A percentile compares a stretch with the other conserved stretches of the same genome.
These are phyloP conservation scores for Microcaecilia unicolor DNA, from an alignment of 2,797 vertebrate genomes.

Conservation along the genomic window DNA sequence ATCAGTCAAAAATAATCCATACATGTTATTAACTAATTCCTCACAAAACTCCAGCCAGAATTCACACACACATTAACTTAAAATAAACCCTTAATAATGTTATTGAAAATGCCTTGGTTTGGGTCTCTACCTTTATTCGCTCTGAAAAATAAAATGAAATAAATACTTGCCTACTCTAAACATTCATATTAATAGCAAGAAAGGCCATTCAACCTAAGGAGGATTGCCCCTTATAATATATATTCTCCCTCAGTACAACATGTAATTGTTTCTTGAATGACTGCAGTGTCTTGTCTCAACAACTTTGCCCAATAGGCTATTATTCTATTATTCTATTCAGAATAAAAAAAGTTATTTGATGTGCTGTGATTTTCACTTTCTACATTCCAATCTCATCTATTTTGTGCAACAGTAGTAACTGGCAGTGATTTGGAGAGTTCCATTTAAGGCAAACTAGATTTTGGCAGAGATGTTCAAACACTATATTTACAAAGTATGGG, in stretches of 20 bases:
- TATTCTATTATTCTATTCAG: not conserved
- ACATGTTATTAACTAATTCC: too few relatives aligned
- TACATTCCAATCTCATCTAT: accelerated
- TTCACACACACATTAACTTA: too few relatives aligned
- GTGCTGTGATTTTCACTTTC: accelerated
- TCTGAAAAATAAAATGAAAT: too few relatives aligned
- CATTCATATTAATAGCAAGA: slow-evolving; percentile 10
- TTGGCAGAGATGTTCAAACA: too few relatives aligned
- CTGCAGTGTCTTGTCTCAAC: not conserved
- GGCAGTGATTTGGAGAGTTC: not conserved
- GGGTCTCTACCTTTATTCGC: too few relatives aligned
- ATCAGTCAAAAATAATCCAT: too few relatives aligned
- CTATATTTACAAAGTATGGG: too few relatives aligned
- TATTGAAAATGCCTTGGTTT: too few relatives aligned
- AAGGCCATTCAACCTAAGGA: slow-evolving; percentile 10
- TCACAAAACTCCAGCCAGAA: too few relatives aligned
- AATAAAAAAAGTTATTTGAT: accelerated
- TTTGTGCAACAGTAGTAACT: accelerated
- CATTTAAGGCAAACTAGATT: too few relatives aligned
- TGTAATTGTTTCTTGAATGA: slow-evolving; percentile 4
- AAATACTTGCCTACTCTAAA: too few relatives aligned
- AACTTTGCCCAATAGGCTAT: not conserved
- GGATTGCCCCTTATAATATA: not conserved
- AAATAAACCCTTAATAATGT: too few relatives aligned
- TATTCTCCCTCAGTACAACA: not conserved